phyloP scores from a whole-genome alignment of 2,888 invertebrate species.

The Julus scanicus region DNA sequence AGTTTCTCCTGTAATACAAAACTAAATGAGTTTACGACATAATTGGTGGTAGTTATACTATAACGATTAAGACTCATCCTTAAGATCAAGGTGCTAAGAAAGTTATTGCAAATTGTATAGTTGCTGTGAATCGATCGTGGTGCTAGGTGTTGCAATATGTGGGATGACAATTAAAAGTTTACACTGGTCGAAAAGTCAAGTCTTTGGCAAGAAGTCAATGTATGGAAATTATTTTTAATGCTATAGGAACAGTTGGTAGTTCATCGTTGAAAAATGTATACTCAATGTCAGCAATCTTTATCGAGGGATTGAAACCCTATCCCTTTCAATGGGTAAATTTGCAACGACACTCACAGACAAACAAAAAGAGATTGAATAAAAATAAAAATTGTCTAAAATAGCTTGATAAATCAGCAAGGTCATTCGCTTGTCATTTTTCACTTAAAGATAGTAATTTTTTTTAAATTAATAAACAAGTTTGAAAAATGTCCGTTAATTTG shows the following conservation, averaged over 20 bases:
- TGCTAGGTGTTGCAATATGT: background rate
- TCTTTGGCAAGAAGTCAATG: background rate
- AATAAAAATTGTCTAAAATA: too few relatives aligned
- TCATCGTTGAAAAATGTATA: background rate
- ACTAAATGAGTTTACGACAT: background rate
- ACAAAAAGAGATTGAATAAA: too few relatives aligned
- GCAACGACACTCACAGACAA: too few relatives aligned
- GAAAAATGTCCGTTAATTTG: too few relatives aligned
- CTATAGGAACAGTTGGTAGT: background rate
- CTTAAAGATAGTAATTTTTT: too few relatives aligned
- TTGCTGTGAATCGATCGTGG: background rate
- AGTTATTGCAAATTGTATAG: background rate
- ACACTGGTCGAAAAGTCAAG: background rate
- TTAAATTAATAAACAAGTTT: too few relatives aligned
- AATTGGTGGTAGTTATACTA: background rate
- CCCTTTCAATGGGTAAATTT: too few relatives aligned
- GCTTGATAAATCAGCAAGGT: too few relatives aligned
- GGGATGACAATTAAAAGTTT: background rate
- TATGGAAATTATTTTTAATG: background rate
- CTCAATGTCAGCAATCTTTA: background rate
- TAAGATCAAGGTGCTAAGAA: background rate
- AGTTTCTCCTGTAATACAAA: conserved; percentile 52
- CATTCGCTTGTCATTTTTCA: too few relatives aligned
- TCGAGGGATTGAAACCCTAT: too few relatives aligned
- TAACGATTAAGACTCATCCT: background rate